phyloP scores from a whole-genome alignment of 2,888 invertebrate genomes.

The Cecidostiba fungosa region DNA sequence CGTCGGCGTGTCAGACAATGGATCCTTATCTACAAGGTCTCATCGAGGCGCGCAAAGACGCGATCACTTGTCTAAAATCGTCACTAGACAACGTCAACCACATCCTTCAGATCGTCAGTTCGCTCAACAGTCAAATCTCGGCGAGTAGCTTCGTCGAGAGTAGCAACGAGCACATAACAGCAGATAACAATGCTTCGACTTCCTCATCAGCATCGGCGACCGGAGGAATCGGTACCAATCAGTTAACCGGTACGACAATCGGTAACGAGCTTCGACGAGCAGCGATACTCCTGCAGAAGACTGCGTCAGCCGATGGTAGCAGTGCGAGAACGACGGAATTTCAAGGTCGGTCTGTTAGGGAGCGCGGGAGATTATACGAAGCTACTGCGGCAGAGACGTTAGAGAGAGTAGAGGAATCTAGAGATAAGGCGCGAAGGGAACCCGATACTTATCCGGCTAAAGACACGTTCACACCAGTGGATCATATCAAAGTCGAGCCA shows the following conservation, averaged over 20 bases:
- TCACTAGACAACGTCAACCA: constrained; percentile 8
- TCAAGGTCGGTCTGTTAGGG: no score
- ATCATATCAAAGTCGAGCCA: not conserved
- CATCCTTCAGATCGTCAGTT: not conserved
- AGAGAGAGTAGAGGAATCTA: not conserved
- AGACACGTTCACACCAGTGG: not conserved
- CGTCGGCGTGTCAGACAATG: not conserved
- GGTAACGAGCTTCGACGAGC: not conserved
- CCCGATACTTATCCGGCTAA: not conserved
- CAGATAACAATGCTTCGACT: not conserved
- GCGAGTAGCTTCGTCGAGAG: not conserved
- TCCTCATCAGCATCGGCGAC: not conserved
- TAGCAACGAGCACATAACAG: not conserved
- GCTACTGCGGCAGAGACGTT: no score
- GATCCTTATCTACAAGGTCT: not conserved
- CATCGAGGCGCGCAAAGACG: not conserved
- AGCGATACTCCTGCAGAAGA: no score
- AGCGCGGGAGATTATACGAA: no score
- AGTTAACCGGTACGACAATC: no score
- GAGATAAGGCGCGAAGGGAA: not conserved
- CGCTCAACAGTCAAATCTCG: not conserved
- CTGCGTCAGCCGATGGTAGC: not conserved
- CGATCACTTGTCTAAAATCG: not conserved
- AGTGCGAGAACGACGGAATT: not conserved
- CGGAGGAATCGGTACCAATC: no score